phyloP scores from a whole-genome alignment of 2,113 vertebrate species.

The Myrmecobius fasciatus region DNA sequence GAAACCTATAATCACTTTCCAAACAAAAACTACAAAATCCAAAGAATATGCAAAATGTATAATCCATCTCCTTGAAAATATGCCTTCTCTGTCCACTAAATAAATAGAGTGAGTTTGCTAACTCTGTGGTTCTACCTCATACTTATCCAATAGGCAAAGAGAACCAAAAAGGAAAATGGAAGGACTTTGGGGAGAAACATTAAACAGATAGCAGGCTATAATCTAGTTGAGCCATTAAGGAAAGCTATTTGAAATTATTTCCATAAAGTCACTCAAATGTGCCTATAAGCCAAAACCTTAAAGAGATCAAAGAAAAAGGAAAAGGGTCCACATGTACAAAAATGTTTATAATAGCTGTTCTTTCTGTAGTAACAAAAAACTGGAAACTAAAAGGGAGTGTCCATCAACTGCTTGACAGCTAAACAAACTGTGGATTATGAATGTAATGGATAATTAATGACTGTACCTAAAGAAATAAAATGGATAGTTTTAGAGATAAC shows the following conservation, averaged over 20 bases:
- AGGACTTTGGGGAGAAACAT: neutral
- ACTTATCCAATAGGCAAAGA: neutral
- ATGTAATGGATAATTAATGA: neutral
- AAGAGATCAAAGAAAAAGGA: neutral
- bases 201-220: neutral
- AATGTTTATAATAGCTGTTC: neutral
- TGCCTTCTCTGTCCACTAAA: neutral
- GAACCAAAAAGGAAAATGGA: neutral
- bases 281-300: neutral
- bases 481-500: neutral
- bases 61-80: neutral
- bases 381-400: neutral
- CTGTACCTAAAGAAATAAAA: neutral
- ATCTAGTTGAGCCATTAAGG: neutral
- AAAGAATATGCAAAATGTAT: conserved; percentile 8
- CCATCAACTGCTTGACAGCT: neutral
- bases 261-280: neutral
- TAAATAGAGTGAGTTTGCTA: too few species aligned
- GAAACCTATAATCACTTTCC: neutral
- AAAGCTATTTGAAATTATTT: neutral
- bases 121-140: neutral
- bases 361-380: neutral
- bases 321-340: too few species aligned
- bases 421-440: neutral
- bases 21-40: conserved; percentile 40